phyloP scores from a whole-genome alignment of 2,888 invertebrate genomes.

The Torymus tubicola region DNA sequence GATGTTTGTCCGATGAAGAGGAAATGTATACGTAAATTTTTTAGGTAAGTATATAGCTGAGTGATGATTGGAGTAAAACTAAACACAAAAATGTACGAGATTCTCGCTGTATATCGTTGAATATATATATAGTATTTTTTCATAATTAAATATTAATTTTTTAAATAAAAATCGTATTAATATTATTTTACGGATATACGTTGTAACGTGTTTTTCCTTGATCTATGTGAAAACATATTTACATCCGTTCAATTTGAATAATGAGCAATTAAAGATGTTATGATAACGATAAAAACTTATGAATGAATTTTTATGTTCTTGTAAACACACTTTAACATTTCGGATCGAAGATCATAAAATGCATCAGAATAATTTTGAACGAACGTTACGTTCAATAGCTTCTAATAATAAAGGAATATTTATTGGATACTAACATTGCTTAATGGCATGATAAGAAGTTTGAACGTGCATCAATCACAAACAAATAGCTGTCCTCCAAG shows the following conservation, averaged over 20 bases:
- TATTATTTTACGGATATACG: background rate
- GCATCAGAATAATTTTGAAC: too few species aligned
- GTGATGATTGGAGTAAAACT: too few species aligned
- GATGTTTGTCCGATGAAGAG: too few species aligned
- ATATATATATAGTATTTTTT: too few species aligned
- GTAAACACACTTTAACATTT: background rate
- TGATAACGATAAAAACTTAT: constrained; percentile 13
- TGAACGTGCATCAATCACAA: constrained; percentile 19
- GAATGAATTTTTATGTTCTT: constrained; percentile 16
- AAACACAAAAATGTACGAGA: too few species aligned
- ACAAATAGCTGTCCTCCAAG: constrained; percentile 10
- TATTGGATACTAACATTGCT: constrained; percentile 20
- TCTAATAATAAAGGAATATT: constrained; percentile 12
- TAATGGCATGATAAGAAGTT: constrained; percentile 16
- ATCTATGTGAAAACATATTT: too few species aligned
- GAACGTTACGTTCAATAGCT: background rate
- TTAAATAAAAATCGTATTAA: too few species aligned
- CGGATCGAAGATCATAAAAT: background rate
- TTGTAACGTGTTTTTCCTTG: too few species aligned
- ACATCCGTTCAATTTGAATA: background rate
- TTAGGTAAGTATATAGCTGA: too few species aligned
- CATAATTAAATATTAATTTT: too few species aligned
- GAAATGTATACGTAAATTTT: too few species aligned
- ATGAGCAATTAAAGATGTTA: constrained; percentile 12
- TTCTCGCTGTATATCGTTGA: too few species aligned